Evolutionary conservation across 2,797 vertebrate species (phyloP), one percentile per base, ranked within the genome.

Genomic region (Cephalopachus bancanus): DNA sequence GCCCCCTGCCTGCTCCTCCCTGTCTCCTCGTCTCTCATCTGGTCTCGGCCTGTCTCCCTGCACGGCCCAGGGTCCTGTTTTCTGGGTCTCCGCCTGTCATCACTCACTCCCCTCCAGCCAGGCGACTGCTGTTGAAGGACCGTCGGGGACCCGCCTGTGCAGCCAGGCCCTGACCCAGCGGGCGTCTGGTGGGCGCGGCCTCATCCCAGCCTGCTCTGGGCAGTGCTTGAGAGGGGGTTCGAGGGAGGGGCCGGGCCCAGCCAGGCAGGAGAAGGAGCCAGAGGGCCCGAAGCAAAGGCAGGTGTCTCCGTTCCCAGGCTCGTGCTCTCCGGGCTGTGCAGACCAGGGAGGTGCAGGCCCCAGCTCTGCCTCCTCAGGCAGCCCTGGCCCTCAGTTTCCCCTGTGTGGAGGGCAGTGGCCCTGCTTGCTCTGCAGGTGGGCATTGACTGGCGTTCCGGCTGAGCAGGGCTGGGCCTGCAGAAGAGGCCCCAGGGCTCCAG

Each of bases 21-120:
- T 26, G 30, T 30, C 79, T 69, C 95, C 83, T 60, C 57, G 1
- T 59, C 80, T 87, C 90, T 95, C 62, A 7, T 80, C 89, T 78
- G 59, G 37, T 37, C 37, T 37, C 37, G 3, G 37, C 37, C 69
- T 57, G 84, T 78, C 24, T 33, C 24, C n/a, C 20, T n/a, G 3
- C 2, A 9, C 9, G 11, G 37, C 67, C 78, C 59, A 24, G 28
- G 62, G 57, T 28, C 80, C 30, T 10, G 4, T 16, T 53, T 72
- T 53, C 33, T 1, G 59, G 14, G 4, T 64, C 62, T 90, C 53
- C 30, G 8, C 67, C 51, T 69, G 60, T 93, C 83, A 65, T 87
- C 95, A 49, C 69, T 53, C 4, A 67, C 24, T 60, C 8, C 3
- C 28, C 10, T n/a, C 67, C 10, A 3, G 15, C 37, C 37, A 37